These are phyloP conservation scores for Aurelia aurita DNA, from an alignment of 30 jellyfish, hydroid and myxozoan genomes.

Conservation along the genomic window DNA sequence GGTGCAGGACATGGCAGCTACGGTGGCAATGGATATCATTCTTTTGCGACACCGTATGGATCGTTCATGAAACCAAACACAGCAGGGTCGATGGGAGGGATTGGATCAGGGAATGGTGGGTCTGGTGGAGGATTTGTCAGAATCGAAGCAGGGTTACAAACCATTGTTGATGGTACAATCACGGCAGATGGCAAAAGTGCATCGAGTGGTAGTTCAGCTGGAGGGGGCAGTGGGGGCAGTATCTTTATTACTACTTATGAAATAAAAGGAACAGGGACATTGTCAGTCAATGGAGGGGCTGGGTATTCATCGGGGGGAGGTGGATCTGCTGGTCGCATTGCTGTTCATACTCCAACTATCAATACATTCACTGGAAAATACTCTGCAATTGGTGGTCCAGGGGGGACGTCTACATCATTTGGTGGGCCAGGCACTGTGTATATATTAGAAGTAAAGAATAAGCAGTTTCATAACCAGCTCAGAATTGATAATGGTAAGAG, in stretches of 20 bases:
- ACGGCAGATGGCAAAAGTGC: slow-evolving; percentile 58
- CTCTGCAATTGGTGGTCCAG: slow-evolving; percentile 53
- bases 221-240: slow-evolving; percentile 83
- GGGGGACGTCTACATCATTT: slow-evolving; percentile 42
- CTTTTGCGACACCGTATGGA: slow-evolving; percentile 49
- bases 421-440: slow-evolving; percentile 84
- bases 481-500: slow-evolving; percentile 47
- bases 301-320: slow-evolving; percentile 68
- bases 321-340: slow-evolving; percentile 73
- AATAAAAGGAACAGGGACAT: slow-evolving; percentile 51
- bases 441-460: slow-evolving; percentile 18
- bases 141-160: slow-evolving; percentile 47
- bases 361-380: slow-evolving; percentile 45
- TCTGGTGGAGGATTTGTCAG: slow-evolving; percentile 65
- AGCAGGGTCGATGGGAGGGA: slow-evolving; percentile 67
- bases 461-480: slow-evolving; percentile 34
- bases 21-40: slow-evolving; percentile 57
- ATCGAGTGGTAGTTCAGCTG: slow-evolving; percentile 47
- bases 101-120: slow-evolving; percentile 41
- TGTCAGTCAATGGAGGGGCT: slow-evolving; percentile 63
- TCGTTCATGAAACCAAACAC: slow-evolving; percentile 44
- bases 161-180: slow-evolving; percentile 51
- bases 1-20: slow-evolving; percentile 75
- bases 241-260: slow-evolving; percentile 35
- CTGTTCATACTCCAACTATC: slow-evolving; percentile 42